phyloP scores from a whole-genome alignment of 2,888 invertebrate genomes.

The Melikaiella ostensackeni region DNA sequence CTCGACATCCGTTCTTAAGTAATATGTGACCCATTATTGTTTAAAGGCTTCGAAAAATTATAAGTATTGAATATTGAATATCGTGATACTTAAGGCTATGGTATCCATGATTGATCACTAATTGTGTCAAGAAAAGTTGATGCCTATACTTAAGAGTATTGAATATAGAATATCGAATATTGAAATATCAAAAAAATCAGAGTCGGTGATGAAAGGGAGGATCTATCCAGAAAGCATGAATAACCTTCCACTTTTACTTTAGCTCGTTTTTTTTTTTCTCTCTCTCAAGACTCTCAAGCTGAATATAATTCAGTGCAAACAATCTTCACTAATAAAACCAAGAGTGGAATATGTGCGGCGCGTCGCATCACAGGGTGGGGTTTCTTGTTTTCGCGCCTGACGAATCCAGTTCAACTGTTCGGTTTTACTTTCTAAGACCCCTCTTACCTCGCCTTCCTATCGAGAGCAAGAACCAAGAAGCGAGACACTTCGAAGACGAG shows the following conservation, averaged over 20 bases:
- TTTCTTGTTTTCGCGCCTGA: constrained; percentile 63
- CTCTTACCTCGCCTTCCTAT: constrained; percentile 41
- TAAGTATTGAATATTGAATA: too few species aligned
- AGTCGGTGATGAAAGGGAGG: too few species aligned
- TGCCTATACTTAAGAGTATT: too few species aligned
- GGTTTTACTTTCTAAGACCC: constrained; percentile 75
- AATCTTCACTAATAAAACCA: constrained; percentile 26
- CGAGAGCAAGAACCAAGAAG: constrained; percentile 34
- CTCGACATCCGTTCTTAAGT: too few species aligned
- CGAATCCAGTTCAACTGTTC: constrained; percentile 63
- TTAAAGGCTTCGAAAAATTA: too few species aligned
- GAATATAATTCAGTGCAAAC: constrained; percentile 1
- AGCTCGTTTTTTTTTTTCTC: not conserved
- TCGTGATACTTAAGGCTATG: too few species aligned
- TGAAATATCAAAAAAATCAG: too few species aligned
- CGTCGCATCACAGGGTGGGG: constrained; percentile 70
- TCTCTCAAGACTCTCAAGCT: not conserved
- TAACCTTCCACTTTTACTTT: not conserved
- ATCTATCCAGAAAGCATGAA: too few species aligned
- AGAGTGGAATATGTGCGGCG: constrained; percentile 53
- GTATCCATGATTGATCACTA: too few species aligned
- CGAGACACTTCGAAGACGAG: constrained; percentile 52
- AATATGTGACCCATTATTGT: too few species aligned
- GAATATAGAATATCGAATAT: too few species aligned
- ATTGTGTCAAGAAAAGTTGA: too few species aligned